phyloP scores from a whole-genome alignment of 2,888 invertebrate species.

The Steinernema scapterisci region DNA sequence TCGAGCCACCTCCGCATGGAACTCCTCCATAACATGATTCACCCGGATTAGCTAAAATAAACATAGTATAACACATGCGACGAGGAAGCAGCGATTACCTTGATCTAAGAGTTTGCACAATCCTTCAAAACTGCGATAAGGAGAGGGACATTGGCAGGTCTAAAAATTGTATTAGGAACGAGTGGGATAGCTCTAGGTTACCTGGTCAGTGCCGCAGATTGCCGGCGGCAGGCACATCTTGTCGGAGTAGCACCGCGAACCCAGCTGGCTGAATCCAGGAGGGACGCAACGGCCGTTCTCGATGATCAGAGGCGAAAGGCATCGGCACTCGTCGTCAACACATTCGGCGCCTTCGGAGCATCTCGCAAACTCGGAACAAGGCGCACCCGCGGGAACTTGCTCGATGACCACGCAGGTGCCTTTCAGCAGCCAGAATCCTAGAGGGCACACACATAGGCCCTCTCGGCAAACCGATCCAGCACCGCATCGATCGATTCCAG shows the following conservation, averaged over 20 bases:
- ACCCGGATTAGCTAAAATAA: slow-evolving; percentile 54
- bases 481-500: slow-evolving; percentile 56
- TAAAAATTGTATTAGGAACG: slow-evolving; percentile 32
- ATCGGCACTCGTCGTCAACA: slow-evolving; percentile 59
- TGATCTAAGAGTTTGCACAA: slow-evolving; percentile 40
- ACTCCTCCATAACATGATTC: slow-evolving; percentile 54
- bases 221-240: neutral
- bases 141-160: slow-evolving; percentile 47
- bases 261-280: neutral
- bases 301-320: slow-evolving; percentile 50
- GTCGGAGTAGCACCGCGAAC: slow-evolving; percentile 19
- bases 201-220: slow-evolving; percentile 18
- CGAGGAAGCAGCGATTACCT: slow-evolving; percentile 27
- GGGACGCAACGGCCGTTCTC: slow-evolving; percentile 45
- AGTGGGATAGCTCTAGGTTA: neutral
- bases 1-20: slow-evolving; percentile 55
- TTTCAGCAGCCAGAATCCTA: slow-evolving; percentile 44
- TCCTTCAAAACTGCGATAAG: slow-evolving; percentile 47
- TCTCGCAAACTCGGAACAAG: slow-evolving; percentile 44
- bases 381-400: slow-evolving; percentile 50
- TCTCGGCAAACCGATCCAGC: slow-evolving; percentile 56
- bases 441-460: slow-evolving; percentile 49
- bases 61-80: too few relatives aligned
- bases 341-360: slow-evolving; percentile 57
- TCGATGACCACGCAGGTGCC: slow-evolving; percentile 50